Conservation (phyloP, 2,113 vertebrate genomes). For the Coreoperca whiteheadi region DNA sequence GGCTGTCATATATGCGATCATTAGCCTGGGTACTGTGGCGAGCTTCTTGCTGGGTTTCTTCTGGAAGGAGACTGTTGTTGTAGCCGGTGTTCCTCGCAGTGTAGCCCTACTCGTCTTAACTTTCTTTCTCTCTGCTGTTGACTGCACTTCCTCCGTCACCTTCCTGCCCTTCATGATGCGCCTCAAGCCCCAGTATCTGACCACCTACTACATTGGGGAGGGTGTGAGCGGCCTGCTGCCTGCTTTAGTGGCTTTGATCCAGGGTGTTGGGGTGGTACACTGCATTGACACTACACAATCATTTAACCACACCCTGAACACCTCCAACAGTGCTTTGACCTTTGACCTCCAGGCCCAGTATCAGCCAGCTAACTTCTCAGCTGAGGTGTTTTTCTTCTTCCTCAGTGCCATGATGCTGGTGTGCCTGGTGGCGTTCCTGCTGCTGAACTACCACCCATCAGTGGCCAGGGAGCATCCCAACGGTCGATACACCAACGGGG, state of each 20-base stretch:
- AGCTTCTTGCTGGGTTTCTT: slow-evolving; percentile 86
- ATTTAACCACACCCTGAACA: slow-evolving; percentile 45
- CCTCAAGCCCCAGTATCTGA: slow-evolving; percentile 82
- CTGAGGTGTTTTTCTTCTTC: slow-evolving; percentile 85
- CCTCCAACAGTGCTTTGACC: slow-evolving; percentile 7
- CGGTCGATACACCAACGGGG: slow-evolving; percentile 39
- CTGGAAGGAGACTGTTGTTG: slow-evolving; percentile 80
- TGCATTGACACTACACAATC: slow-evolving; percentile 77
- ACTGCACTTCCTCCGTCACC: slow-evolving; percentile 90
- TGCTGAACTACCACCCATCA: slow-evolving; percentile 83
- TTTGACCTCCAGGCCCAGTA: slow-evolving; percentile 70
- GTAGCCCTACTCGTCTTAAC: slow-evolving; percentile 82
- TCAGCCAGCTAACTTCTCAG: slow-evolving; percentile 83
- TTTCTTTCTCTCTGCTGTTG: slow-evolving; percentile 86
- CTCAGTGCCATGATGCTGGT: slow-evolving; percentile 86
- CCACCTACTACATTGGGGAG: slow-evolving; percentile 88
- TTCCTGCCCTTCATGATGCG: slow-evolving; percentile 89
- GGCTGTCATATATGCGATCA: slow-evolving; percentile 79
- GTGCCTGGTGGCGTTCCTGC: slow-evolving; percentile 82
- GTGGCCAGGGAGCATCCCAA: slow-evolving; percentile 62
- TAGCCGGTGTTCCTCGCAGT: slow-evolving; percentile 77
- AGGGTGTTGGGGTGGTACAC: slow-evolving; percentile 84
- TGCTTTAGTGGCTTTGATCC: slow-evolving; percentile 83
- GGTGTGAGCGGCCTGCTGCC: slow-evolving; percentile 88
- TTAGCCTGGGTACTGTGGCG: slow-evolving; percentile 77